Base-by-base conservation (phyloP, 23 tunicate species). In the Halocynthia aurantium region DNA sequence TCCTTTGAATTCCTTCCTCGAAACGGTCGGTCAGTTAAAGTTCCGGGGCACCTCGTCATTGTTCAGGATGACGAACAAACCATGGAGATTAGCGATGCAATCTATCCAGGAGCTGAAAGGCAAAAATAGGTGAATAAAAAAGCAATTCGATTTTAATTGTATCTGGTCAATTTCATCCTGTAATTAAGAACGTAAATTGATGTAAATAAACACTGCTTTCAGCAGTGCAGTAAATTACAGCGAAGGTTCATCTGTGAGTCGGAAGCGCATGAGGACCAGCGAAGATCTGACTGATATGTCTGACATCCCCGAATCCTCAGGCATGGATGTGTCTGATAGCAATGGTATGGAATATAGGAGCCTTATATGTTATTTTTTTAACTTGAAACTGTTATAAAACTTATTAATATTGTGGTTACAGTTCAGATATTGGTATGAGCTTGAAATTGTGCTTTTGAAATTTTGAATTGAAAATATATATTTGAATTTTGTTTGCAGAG, bases 41-140 rank as follows among this genome's bases (percentile, higher is more conserved):
- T 93, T 93, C 54, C 93, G 98, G 20, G 98, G 98, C 20, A 93
- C 98, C 7, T 93, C 98, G n/a, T 75, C 85, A n/a, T 50, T 93
- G 40, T 86, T 80, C 69, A 71, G 98, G 61, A 84, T 89, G 88
- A 71, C 76, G 18, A 85, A 84, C 8, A 89, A 84, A 53, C 66
- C 85, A 5, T 89, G 96, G 96, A 21, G 76, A 22, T 72, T 75
- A 61, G 75, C 70, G 0, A 12, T 76, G 62, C 75, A 74, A 70
- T 9, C 8, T n/a, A 11, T 11, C 20, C 12, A 67, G 22, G 31
- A n/a, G 22, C 21, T 15, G 22, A n/a, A 67, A 67, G 31, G 72
- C 20, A 19, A 20, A 20, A n/a, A 20, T 19, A 67, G 11, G 12
- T 20, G 22, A 67, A 67, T 20, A 67, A 19, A 13, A 58, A 58